These are phyloP conservation scores for Gobionotothen gibberifrons DNA, from an alignment of 2,797 vertebrate species.

Conservation along the genomic window DNA sequence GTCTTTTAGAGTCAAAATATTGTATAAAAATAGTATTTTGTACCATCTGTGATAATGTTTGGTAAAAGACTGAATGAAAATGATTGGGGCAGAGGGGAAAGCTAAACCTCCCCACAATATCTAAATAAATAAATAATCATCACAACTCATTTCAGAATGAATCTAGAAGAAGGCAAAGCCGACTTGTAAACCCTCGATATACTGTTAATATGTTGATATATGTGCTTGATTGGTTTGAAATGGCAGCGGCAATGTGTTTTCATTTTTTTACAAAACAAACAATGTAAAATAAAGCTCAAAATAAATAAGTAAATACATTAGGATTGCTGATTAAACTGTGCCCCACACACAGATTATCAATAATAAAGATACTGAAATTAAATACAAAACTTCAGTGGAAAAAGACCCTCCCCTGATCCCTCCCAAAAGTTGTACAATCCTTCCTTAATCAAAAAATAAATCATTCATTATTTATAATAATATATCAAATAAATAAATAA, in stretches of 20 bases:
- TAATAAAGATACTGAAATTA: background rate
- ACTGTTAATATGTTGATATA: too few species aligned
- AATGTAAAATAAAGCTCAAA: background rate
- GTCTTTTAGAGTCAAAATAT: constrained; percentile 69
- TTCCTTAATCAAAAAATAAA: background rate
- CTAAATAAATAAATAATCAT: background rate
- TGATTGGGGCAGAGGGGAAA: background rate
- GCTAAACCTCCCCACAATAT: background rate
- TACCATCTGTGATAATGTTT: constrained; percentile 69
- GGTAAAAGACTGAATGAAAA: constrained; percentile 21
- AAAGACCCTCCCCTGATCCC: background rate
- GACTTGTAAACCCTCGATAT: background rate
- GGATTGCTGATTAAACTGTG: background rate
- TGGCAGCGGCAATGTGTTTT: background rate
- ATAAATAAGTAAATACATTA: background rate
- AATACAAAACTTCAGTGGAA: background rate
- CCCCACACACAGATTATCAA: background rate
- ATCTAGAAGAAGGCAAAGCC: background rate
- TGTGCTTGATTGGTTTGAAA: too few species aligned
- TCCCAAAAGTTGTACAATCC: background rate
- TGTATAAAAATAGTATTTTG: constrained; percentile 51
- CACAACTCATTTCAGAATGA: background rate
- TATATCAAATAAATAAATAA: background rate
- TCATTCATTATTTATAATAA: too few species aligned
- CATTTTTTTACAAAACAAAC: background rate